Evolutionary conservation across 2,797 vertebrate species (phyloP), one percentile per base, ranked within the genome.

Genomic region (Adelosebastes latens): DNA sequence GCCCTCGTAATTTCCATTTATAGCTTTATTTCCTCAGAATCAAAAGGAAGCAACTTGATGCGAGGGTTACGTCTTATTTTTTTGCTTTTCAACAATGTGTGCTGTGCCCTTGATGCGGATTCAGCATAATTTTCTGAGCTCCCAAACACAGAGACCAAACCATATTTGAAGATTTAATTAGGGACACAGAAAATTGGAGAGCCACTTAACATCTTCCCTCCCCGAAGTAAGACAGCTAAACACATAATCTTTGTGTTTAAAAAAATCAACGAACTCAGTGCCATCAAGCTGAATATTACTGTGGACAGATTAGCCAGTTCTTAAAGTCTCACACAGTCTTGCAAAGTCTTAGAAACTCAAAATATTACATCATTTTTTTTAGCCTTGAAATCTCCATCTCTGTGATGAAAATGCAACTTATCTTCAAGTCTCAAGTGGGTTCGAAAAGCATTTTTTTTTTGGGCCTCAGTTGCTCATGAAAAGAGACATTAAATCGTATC

Each of bases 81-180:
- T 88, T 24, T 91, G 80, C 61, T 85, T 87, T 83, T 85, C 65
- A 85, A 83, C 77, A 84, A 70, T 84, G 83, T 84, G 58, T 58
- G 75, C 72, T 39, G 1, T 10, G 58, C 70, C 81, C 86, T 94
- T 92, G 72, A 90, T 92, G 92, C 92, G 90, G 90, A 88, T 79
- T 82, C 59, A 27, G 53, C 81, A 63, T 88, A 77, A 24, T 75
- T 69, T 79, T 90, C 83, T 56, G 36, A 81, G 75, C 53, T 70
- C 85, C 80, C 75, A 76, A 84, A 87, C 60, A 82, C 55, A 52
- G 79, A 85, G 59, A 84, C 75, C 84, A 90, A 90, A 94, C 94
- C 93, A 93, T 92, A 92, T 90, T 78, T 86, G 83, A 81, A 74
- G 85, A 88, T 92, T 88, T 92, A 88, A 93, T 89, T 83, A 89